Base-by-base conservation (phyloP, 2,888 invertebrate genomes). In the Clunio marinus region DNA sequence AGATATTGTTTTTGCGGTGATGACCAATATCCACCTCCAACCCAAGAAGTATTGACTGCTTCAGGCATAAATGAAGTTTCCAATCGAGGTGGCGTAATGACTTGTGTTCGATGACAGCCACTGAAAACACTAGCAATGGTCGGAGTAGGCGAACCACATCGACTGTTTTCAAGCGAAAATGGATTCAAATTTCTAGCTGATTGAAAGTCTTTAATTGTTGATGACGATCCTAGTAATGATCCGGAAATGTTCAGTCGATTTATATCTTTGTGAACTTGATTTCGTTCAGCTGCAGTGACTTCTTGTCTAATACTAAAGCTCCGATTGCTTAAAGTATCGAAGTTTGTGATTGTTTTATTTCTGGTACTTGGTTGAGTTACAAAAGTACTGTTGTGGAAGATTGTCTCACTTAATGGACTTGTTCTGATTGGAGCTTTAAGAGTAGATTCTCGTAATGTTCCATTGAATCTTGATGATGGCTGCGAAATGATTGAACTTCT, bases 11-110 rank as follows among this genome's bases (percentile, higher is more conserved):
- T 70, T 69, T 70, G 67, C 60, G 71, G 69, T 35, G 65, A 58
- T 69, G 69, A 63, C 86, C 86, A 87, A 74, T 86, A 87, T 1
- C 86, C 86, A 2, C 85, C 86, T 0, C 86, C 85, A 0, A 86
- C 83, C 86, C 86, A 87, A 0, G 86, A 85, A 22, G 24, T 1
- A 25, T 37, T 41, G n/a, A n/a, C n/a, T 28, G 5, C 24, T 71
- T 82, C 80, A 1, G 83, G 82, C 22, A 83, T 77, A 59, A 83
- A 82, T 10, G 81, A 82, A n/a, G 62, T 27, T 51, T 69, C 46
- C 22, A 69, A 57, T 24, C 68, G 24, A 13, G 69, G 68, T 4
- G 69, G 69, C 15, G 69, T 24, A 22, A 69, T 32, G 28, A 66
- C n/a, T 24, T 35, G 22, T 13, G 22, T 20, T 22, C 37, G 22